Base-by-base conservation (phyloP, 2,113 vertebrate species). In the Addax nasomaculatus region DNA sequence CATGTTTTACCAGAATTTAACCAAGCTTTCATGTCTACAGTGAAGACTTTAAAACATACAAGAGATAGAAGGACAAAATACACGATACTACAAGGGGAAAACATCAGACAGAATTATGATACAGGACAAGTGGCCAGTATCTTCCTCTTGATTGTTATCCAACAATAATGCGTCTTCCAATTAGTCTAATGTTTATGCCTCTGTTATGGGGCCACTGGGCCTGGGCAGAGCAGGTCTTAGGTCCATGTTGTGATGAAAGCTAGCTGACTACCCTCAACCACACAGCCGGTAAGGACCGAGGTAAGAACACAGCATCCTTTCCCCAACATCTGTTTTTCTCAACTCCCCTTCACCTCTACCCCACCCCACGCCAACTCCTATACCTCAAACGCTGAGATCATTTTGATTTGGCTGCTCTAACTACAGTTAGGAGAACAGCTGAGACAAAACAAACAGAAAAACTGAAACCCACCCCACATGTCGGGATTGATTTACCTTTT, bases 401-500 rank as follows among this genome's bases (percentile, higher is more conserved):
- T 85, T 94, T 92, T 93, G 89, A 87, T 96, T 79, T 86, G 29
- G 60, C 51, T 78, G 85, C 89, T 79, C 85, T 81, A 85, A 86
- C 85, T 90, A 49, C 62, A 84, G 70, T 57, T 83, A 95, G 58
- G 47, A 96, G 80, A 95, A 86, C 57, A 97, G 88, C 92, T 86
- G 86, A 93, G 81, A 81, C 30, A 95, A 90, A 95, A 85, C 89
- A 90, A 89, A 92, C 58, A 92, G 95, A 92, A 85, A 92, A 96
- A 95, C 92, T 5, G 93, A 97, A 92, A 97, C 92, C 39, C 85
- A 92, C 30, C 51, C 29, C 67, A 67, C 57, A 58, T 89, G 73
- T 97, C 70, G 0, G 95, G 95, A 92, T 80, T 94, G 88, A 93
- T 95, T 97, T 96, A 92, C 88, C 64, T 96, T 95, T 85, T 53